Percentiles rank a stretch among this genome's conserved stretches.
These are phyloP conservation scores for Hiodon tergisus DNA, from an alignment of 2,113 vertebrate species.

Conservation along the genomic window DNA sequence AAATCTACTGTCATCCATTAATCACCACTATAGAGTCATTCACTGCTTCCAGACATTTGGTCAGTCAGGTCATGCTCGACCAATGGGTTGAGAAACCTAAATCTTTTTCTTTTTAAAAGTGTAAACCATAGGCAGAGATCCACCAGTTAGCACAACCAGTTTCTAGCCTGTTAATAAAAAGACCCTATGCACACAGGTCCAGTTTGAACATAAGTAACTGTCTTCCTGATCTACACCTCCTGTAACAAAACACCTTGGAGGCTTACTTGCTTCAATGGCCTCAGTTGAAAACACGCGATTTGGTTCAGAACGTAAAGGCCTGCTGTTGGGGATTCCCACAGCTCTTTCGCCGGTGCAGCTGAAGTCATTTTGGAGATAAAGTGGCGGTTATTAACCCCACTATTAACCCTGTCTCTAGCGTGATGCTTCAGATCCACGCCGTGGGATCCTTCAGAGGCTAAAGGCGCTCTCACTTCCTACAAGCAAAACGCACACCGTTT, in stretches of 20 bases:
- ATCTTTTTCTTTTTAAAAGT: too few species aligned
- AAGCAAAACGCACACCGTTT: not conserved
- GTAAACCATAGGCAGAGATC: too few species aligned
- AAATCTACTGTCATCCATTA: slow-evolving; percentile 5
- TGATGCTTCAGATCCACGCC: not conserved
- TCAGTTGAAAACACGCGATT: too few species aligned
- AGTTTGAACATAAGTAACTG: not conserved
- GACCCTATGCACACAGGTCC: not conserved
- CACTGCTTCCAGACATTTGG: not conserved
- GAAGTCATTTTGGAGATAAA: slow-evolving; percentile 14
- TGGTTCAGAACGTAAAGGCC: too few species aligned
- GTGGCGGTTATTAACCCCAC: slow-evolving; percentile 11
- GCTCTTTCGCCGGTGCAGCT: not conserved
- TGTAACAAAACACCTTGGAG: not conserved
- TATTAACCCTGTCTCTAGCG: slow-evolving; percentile 7
- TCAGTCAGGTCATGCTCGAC: too few species aligned
- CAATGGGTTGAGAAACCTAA: too few species aligned
- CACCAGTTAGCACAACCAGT: not conserved
- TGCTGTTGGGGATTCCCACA: not conserved
- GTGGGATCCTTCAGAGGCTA: not conserved
- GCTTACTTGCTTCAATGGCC: not conserved
- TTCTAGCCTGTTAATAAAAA: not conserved
- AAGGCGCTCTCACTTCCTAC: not conserved
- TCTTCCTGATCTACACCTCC: not conserved
- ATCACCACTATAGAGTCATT: slow-evolving; percentile 18